Evolutionary conservation across 2,113 vertebrate genomes (phyloP).

Genomic region (Aegithalos caudatus): DNA sequence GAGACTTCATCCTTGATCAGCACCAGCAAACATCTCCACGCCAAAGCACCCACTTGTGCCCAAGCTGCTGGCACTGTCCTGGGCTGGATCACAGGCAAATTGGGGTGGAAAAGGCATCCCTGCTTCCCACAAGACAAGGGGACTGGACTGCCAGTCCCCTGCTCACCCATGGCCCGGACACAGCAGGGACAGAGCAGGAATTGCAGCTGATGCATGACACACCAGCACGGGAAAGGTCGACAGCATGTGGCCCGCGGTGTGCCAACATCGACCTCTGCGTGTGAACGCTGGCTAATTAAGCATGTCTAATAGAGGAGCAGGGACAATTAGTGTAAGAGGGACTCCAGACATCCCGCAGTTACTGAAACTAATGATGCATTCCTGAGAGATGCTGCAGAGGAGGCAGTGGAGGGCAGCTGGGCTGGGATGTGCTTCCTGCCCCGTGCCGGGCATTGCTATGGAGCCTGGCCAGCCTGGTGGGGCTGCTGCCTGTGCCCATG

Average conservation of each 20-base stretch:
- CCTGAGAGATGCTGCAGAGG: neutral
- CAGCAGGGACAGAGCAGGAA: neutral
- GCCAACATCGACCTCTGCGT: neutral
- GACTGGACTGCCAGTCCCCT: too few relatives aligned
- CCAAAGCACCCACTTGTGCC: neutral
- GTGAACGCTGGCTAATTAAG: conserved; percentile 46
- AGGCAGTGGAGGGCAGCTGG: neutral
- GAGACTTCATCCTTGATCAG: neutral
- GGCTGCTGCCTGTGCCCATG: neutral
- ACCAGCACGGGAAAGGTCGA: fast-evolving
- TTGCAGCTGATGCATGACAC: fast-evolving
- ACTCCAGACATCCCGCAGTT: neutral
- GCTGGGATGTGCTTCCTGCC: neutral
- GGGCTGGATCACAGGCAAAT: neutral
- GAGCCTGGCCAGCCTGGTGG: neutral
- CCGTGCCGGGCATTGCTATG: fast-evolving
- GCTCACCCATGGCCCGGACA: fast-evolving
- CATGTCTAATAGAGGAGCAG: conserved; percentile 26
- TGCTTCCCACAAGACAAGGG: fast-evolving
- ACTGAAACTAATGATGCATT: neutral
- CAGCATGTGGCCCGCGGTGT: neutral
- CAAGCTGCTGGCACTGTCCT: neutral
- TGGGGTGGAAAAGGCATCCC: neutral
- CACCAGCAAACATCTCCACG: fast-evolving
- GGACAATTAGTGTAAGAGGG: conserved; percentile 16